Evolutionary conservation across 2,797 vertebrate genomes (phyloP).

Genomic region (Pristis pectinata): DNA sequence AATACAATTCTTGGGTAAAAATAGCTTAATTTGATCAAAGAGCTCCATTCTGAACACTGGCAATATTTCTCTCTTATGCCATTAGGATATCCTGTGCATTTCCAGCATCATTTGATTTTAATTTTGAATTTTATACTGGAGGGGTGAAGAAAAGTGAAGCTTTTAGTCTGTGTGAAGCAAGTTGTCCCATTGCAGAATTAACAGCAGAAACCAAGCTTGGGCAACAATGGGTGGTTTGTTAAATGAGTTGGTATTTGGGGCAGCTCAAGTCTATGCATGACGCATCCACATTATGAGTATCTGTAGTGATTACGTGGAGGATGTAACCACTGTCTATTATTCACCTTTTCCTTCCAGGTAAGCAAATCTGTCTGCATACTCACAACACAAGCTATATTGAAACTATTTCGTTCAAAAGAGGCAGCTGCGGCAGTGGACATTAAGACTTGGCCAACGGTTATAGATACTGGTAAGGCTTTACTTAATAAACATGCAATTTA

Average conservation of each 20-base stretch:
- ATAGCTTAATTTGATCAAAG: neutral
- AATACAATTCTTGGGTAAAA: neutral
- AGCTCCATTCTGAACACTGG: neutral
- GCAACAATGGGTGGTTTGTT: neutral
- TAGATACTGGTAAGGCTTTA: conserved; percentile 74
- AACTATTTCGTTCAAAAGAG: conserved; percentile 90
- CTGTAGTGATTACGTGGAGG: neutral
- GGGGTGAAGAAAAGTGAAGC: neutral
- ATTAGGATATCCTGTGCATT: neutral
- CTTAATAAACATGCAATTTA: neutral
- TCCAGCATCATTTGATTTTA: neutral
- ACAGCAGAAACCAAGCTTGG: neutral
- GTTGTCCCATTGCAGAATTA: neutral
- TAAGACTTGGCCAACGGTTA: conserved; percentile 85
- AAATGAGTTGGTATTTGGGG: neutral
- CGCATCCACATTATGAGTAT: neutral
- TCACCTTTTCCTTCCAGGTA: conserved; percentile 59
- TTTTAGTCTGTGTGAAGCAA: neutral
- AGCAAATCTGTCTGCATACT: conserved; percentile 90
- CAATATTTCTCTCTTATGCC: neutral
- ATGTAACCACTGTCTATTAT: neutral
- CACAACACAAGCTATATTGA: conserved; percentile 89
- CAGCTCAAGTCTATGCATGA: neutral
- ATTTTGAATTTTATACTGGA: neutral
- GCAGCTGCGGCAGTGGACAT: conserved; percentile 82